Percentiles rank a stretch among this genome's conserved stretches.
phyloP scores from a whole-genome alignment of 2,797 vertebrate genomes.

The Tarsius wallacei region DNA sequence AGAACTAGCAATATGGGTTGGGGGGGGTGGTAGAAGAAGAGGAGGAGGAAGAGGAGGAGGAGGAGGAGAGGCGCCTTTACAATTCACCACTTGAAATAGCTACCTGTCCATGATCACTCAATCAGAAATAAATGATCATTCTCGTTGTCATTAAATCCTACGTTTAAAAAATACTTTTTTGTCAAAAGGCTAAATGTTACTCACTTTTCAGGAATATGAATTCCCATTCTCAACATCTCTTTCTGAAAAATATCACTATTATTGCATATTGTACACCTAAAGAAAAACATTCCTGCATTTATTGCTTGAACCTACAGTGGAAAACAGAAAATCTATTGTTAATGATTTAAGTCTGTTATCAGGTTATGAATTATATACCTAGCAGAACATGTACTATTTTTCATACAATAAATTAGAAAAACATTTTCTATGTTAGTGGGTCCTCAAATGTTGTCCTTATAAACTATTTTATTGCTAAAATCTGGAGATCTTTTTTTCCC shows the following conservation, averaged over 20 bases:
- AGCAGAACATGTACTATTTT: constrained; percentile 54
- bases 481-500: background rate
- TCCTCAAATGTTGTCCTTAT: constrained; percentile 17
- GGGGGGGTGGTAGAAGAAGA: background rate
- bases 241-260: constrained; percentile 97
- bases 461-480: constrained; percentile 47
- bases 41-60: too few species aligned
- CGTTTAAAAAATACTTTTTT: constrained; percentile 53
- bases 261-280: constrained; percentile 97
- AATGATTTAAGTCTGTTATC: constrained; percentile 63
- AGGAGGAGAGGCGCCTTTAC: background rate
- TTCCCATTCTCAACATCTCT: constrained; percentile 98
- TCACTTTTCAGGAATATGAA: constrained; percentile 98
- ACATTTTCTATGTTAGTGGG: constrained; percentile 14
- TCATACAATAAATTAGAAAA: constrained; percentile 51
- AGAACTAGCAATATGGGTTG: background rate
- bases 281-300: constrained; percentile 98
- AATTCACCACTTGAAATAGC: constrained; percentile 27
- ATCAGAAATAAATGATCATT: constrained; percentile 19
- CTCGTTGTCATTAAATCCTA: constrained; percentile 48
- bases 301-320: constrained; percentile 95
- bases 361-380: constrained; percentile 49
- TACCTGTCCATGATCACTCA: constrained; percentile 49
- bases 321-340: constrained; percentile 76
- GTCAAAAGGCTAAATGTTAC: constrained; percentile 75